Base-by-base conservation (phyloP, 2,113 vertebrate genomes). In the Tachysurus fulvidraco region DNA sequence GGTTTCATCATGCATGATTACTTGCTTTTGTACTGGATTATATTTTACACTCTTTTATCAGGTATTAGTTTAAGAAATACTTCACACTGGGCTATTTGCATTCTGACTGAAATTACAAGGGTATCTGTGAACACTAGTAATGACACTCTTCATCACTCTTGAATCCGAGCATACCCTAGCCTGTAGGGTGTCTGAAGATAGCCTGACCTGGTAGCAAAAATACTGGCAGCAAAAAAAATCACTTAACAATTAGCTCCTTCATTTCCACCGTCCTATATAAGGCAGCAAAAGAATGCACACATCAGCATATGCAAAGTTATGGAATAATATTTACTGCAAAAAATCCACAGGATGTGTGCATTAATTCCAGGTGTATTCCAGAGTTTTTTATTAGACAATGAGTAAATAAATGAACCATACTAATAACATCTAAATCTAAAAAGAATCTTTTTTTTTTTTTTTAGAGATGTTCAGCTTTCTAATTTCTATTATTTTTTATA, bases 161-260 rank as follows among this genome's bases (percentile, higher is more conserved):
- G 65, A 84, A 69, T 89, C 46, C 57, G 81, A 84, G 85, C 76
- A 76, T 69, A 84, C 23, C 73, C 77, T 71, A 71, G 83, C 82
- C 82, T 89, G 73, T 41, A 81, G 77, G 88, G 82, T 73, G 54
- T 81, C 86, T 87, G 82, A 84, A 84, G 79, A 89, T 84, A 84
- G 71, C 81, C 85, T 89, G 88, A 86, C 81, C 81, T 84, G 81
- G 83, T 89, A 85, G 76, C 52, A 86, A 86, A 84, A 84, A 86
- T 89, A 86, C 88, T 84, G 76, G 73, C 81, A 83, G 85, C 55
- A 85, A 87, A 84, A 86, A 83, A 81, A 82, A 46, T 64, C 62
- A 59, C 59, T 71, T 54, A 36, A 85, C 86, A 87, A 89, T 85
- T 85, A 81, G 67, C 57, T 86, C 64, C 62, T 67, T 69, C 83